Conservation (phyloP, 2,113 vertebrate species). For the Mesitornis unicolor region DNA sequence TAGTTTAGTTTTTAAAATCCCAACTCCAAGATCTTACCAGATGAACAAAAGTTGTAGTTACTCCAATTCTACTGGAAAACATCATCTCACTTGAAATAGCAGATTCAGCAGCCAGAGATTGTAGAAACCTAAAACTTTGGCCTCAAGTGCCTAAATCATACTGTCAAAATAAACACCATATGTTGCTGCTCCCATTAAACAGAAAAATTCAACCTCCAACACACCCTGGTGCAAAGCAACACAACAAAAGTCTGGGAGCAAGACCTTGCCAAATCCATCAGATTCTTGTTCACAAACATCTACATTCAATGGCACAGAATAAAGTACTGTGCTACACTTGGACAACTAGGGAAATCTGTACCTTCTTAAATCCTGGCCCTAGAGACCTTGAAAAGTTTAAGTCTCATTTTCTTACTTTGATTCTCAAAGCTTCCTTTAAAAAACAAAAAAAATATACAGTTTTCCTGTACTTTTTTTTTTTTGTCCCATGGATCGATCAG, state of each 20-base stretch:
- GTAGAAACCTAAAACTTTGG: background rate
- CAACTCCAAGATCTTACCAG: background rate
- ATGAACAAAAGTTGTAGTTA: background rate
- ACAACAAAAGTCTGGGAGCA: background rate
- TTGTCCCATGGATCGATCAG: no score
- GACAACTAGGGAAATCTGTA: background rate
- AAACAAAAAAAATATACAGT: no score
- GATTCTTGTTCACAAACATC: background rate
- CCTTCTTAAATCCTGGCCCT: background rate
- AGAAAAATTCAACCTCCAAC: background rate
- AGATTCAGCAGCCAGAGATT: background rate
- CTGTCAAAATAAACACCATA: background rate
- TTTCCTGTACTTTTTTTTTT: background rate
- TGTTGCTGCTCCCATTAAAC: background rate
- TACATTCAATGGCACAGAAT: rapidly evolving
- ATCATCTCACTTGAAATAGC: background rate
- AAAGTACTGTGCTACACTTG: background rate
- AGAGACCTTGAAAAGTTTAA: background rate
- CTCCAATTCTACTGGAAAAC: background rate
- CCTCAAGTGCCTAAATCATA: background rate
- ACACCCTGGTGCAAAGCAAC: background rate
- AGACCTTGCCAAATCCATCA: background rate
- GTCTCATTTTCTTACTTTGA: background rate
- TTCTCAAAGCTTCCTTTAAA: background rate
- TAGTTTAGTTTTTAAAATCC: background rate